Evolutionary conservation across 2,888 invertebrate species (phyloP).

Genomic region (Melangyna quadrimaculata): DNA sequence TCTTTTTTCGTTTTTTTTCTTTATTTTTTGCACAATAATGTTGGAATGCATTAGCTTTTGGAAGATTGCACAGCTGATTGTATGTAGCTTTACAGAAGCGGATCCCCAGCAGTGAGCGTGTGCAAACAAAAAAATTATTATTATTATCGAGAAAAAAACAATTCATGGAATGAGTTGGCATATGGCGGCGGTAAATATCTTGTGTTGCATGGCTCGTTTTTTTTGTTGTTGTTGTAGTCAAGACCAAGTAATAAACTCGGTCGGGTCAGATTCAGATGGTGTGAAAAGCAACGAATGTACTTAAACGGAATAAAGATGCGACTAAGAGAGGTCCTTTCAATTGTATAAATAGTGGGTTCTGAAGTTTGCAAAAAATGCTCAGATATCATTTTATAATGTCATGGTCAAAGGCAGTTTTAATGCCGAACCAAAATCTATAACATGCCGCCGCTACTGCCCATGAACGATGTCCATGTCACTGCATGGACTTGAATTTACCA

Average conservation of each 20-base stretch:
- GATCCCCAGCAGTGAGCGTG: constrained; percentile 20
- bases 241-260: constrained; percentile 52
- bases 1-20: not conserved
- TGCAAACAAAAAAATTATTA: constrained; percentile 24
- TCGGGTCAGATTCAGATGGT: constrained; percentile 44
- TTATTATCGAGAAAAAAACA: constrained; percentile 59
- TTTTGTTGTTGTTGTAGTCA: no score
- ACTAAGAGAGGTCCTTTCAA: constrained; percentile 47
- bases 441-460: no score
- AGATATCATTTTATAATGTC: constrained; percentile 22
- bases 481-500: no score
- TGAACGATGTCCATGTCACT: no score
- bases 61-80: constrained; percentile 69
- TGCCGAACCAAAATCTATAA: not conserved
- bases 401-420: not conserved
- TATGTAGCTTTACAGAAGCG: constrained; percentile 32
- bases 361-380: constrained; percentile 13
- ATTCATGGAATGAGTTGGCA: constrained; percentile 65
- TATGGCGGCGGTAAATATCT: constrained; percentile 53
- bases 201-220: constrained; percentile 39
- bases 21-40: constrained; percentile 48
- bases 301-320: constrained; percentile 64
- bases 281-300: constrained; percentile 51
- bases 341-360: not conserved
- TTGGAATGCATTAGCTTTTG: constrained; percentile 71